phyloP scores from a whole-genome alignment of 2,113 vertebrate genomes.

The Halcyon malimbica region DNA sequence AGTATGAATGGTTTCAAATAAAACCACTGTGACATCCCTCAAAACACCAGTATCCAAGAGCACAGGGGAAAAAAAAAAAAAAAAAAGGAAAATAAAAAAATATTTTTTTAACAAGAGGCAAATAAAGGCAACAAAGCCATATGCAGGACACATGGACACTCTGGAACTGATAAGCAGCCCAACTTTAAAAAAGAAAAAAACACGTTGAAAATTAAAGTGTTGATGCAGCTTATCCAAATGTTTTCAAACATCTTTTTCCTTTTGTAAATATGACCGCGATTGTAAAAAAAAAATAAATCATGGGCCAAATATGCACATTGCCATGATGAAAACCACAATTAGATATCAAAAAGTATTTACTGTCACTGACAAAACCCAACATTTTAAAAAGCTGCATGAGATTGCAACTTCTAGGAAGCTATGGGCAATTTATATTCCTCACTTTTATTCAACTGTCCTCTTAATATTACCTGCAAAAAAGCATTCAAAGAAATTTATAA shows the following conservation, averaged over 20 bases:
- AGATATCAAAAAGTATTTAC: background rate
- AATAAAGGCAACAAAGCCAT: background rate
- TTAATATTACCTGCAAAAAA: background rate
- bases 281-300: background rate
- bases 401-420: background rate
- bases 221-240: background rate
- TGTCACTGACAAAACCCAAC: background rate
- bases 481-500: background rate
- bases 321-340: background rate
- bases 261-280: background rate
- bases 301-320: background rate
- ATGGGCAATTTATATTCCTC: background rate
- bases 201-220: background rate
- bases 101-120: background rate
- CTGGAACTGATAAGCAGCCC: background rate
- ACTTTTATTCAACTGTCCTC: background rate
- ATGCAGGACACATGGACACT: background rate
- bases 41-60: background rate
- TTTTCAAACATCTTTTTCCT: background rate
- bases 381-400: background rate
- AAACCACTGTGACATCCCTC: background rate
- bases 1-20: background rate
- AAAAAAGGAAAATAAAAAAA: background rate
- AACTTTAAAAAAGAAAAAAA: background rate
- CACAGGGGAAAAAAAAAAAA: accelerated